Conservation (phyloP, 2,797 vertebrate genomes). For the Hafferia zeledoni region DNA sequence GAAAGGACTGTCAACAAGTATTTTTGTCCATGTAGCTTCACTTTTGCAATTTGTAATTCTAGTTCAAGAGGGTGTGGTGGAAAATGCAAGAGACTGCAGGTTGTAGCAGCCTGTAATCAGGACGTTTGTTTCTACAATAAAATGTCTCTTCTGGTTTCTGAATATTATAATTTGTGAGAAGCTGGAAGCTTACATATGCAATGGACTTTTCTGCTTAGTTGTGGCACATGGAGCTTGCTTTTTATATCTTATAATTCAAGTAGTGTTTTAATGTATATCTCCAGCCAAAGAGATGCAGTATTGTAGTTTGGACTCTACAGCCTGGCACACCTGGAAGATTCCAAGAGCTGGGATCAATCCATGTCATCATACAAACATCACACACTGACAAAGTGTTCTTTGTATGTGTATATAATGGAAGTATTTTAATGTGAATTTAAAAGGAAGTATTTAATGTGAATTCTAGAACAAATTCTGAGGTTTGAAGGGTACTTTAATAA, state of each 20-base stretch:
- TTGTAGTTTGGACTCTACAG: background rate
- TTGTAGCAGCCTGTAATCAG: constrained; percentile 32
- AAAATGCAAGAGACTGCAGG: constrained; percentile 11
- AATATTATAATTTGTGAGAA: constrained; percentile 1
- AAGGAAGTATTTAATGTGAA: background rate
- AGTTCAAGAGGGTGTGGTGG: constrained; percentile 30
- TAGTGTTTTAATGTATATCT: background rate
- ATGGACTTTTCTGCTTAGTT: background rate
- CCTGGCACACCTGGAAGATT: background rate
- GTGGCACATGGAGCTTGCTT: background rate
- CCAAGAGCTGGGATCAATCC: background rate
- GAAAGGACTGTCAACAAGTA: background rate
- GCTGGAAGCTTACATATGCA: background rate
- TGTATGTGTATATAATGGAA: background rate
- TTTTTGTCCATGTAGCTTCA: background rate
- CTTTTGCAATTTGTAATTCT: constrained; percentile 15
- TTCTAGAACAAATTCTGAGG: background rate
- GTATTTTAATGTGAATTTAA: background rate
- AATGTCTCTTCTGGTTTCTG: constrained; percentile 12
- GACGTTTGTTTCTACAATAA: background rate
- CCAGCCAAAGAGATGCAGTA: background rate
- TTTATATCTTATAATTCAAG: background rate
- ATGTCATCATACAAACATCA: background rate
- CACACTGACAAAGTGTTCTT: background rate
- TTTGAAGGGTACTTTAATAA: background rate